Evolutionary conservation across 2,888 invertebrate species (phyloP).

Genomic region (Diogma glabrata): DNA sequence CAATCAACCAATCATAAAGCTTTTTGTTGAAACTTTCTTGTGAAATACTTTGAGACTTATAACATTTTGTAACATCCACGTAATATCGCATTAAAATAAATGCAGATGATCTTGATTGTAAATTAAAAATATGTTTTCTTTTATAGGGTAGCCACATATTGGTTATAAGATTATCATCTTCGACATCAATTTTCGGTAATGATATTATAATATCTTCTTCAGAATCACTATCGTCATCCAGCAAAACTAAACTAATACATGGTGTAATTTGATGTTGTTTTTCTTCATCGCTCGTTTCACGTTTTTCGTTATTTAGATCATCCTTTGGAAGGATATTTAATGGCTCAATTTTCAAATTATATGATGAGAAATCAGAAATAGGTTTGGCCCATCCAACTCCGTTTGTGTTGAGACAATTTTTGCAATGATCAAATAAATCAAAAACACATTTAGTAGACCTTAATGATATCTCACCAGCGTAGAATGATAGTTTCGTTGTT

Average conservation of each 20-base stretch:
- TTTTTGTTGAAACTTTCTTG: conserved; percentile 27
- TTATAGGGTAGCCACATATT: conserved; percentile 33
- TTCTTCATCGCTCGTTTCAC: neutral
- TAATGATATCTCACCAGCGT: conserved; percentile 28
- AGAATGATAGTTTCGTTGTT: conserved; percentile 30
- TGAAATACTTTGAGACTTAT: conserved; percentile 25
- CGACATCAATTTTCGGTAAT: conserved; percentile 28
- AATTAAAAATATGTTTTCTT: conserved; percentile 28
- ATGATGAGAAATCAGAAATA: conserved; percentile 22
- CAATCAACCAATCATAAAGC: conserved; percentile 28
- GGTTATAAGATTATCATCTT: conserved; percentile 21
- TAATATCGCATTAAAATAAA: conserved; percentile 30
- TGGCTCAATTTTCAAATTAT: conserved; percentile 23
- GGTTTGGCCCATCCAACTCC: conserved; percentile 33
- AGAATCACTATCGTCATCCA: conserved; percentile 20
- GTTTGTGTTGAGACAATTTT: conserved; percentile 30
- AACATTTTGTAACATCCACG: conserved; percentile 28
- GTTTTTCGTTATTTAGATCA: neutral
- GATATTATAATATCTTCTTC: conserved; percentile 28
- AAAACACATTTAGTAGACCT: conserved; percentile 25
- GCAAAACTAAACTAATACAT: conserved; percentile 27
- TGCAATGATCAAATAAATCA: conserved; percentile 26
- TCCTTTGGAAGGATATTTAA: conserved; percentile 17
- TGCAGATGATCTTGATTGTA: conserved; percentile 26
- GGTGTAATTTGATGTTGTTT: conserved; percentile 20